Evolutionary conservation across 2,113 vertebrate species (phyloP), one percentile per base, ranked within the genome.

Genomic region (Stomatorhinus ivindoensis): DNA sequence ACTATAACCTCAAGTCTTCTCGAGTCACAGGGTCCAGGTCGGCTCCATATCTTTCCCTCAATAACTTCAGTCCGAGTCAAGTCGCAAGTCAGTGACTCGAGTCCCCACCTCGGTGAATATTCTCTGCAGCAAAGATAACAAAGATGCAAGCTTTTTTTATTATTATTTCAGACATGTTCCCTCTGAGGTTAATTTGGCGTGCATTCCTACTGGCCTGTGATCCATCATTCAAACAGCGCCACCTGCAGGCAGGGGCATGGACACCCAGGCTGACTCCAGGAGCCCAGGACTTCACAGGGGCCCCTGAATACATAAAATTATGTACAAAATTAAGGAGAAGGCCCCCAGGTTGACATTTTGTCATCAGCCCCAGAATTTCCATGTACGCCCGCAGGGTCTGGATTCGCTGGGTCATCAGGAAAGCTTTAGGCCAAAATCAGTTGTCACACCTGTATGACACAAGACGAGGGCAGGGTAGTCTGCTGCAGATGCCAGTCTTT

Each of bases 181-280:
- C 46, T 44, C 46, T 53, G 44, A 17, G 27, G n/a, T 44, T 51
- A 76, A 76, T 39, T 35, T 39, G 15, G 13, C 13, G 5, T 76
- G n/a, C 55, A 73, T 86, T 53, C 89, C 47, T 89, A 65, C 53
- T 4, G 82, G 61, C 44, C 24, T 48, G 55, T 39, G 89, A 73
- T 5, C 82, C 83, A 15, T 44, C 58, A 65, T 27, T 65, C 8
- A 65, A 65, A 27, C 58, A 65, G 58, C 24, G 58, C 58, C 58
- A 27, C 58, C 58, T 65, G n/a, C n/a, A 11, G 61, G 61, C 61
- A 11, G 21, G 5, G 55, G 21, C 55, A n/a, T 9, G 55, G 55
- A 58, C n/a, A 61, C 55, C 55, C 55, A 24, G 55, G 55, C 55
- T n/a, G 55, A 61, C 55, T 55, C 13, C 13, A 3, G 13, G 50